These are phyloP conservation scores for Zhuqinia jingwanae DNA, from an alignment of 2,888 invertebrate species.

Conservation along the genomic window DNA sequence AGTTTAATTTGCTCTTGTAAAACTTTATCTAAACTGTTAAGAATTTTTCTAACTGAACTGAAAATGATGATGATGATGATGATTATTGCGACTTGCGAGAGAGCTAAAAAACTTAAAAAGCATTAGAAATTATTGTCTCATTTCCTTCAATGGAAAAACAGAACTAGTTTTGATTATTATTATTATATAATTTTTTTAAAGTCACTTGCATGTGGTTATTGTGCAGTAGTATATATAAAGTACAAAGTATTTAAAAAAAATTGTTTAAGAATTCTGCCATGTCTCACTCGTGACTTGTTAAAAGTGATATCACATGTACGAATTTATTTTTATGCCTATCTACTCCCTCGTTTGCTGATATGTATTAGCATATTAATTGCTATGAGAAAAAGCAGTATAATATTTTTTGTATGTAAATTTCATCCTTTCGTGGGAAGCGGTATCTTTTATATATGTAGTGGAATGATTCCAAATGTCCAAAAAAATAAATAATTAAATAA, in stretches of 20 bases:
- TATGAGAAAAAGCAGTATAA: conserved; percentile 12
- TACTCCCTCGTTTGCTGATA: not conserved
- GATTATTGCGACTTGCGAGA: not conserved
- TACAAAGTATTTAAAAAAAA: not conserved
- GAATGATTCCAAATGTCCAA: conserved; percentile 23
- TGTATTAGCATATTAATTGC: conserved; percentile 21
- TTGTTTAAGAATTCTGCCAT: not conserved
- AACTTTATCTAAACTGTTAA: conserved; percentile 6
- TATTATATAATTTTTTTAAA: no score
- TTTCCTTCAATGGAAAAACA: not conserved
- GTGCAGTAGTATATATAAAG: no score
- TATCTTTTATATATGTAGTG: not conserved
- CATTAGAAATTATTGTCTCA: not conserved
- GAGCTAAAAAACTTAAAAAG: not conserved
- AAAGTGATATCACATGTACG: conserved; percentile 3
- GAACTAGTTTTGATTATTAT: conserved; percentile 7
- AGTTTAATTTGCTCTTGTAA: not conserved
- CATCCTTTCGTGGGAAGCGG: conserved; percentile 47
- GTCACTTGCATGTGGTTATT: no score
- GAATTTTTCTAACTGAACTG: not conserved
- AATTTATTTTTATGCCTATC: not conserved
- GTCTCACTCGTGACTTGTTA: not conserved
- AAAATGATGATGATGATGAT: not conserved
- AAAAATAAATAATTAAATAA: conserved; percentile 30
- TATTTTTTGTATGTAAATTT: not conserved